phyloP scores from a whole-genome alignment of 2,113 vertebrate genomes.

The Chroicocephalus ridibundus region DNA sequence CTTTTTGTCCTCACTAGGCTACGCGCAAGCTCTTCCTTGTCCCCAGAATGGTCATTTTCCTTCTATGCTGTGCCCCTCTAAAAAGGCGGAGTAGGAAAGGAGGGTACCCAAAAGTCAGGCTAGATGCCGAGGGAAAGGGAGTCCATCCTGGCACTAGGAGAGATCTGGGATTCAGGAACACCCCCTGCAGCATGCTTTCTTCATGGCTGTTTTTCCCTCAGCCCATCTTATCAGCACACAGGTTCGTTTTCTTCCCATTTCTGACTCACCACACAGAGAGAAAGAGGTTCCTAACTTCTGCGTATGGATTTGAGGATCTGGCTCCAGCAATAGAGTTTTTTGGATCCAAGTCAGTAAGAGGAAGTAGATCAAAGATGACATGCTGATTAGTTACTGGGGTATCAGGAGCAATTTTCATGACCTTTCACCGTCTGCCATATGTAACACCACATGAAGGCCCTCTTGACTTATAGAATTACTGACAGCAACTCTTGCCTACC shows the following conservation, averaged over 20 bases:
- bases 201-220: background rate
- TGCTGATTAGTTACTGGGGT: background rate
- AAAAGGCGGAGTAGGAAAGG: background rate
- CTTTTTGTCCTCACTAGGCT: background rate
- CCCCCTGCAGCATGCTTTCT: background rate
- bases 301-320: background rate
- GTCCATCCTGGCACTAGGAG: background rate
- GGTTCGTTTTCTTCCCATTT: background rate
- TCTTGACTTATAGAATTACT: background rate
- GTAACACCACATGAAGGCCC: background rate
- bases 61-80: background rate
- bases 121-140: background rate
- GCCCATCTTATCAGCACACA: background rate
- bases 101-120: background rate
- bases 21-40: background rate
- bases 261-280: background rate
- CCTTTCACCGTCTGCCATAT: background rate
- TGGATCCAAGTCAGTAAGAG: background rate
- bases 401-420: background rate
- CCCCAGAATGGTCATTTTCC: background rate
- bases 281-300: background rate
- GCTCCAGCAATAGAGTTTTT: background rate
- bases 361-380: background rate
- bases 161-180: background rate
- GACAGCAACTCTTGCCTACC: background rate